phyloP scores from a whole-genome alignment of 2,797 vertebrate genomes.

The Sylvia borin region DNA sequence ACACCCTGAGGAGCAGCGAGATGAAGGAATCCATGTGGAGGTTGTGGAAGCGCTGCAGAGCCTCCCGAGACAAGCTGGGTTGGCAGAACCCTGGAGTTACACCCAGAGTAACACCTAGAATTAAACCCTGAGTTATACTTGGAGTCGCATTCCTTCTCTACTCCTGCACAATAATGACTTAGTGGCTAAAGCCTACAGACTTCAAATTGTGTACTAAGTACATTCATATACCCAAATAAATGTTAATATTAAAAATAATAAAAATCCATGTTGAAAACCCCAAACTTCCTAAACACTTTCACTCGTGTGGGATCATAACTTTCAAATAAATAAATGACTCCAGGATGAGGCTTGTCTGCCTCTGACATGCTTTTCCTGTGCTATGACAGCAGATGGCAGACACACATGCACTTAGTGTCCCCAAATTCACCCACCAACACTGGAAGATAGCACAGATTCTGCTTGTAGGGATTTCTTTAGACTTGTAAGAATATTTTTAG shows the following conservation, averaged over 20 bases:
- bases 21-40: conserved; percentile 66
- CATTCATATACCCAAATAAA: neutral
- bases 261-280: neutral
- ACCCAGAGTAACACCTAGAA: neutral
- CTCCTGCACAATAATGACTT: neutral
- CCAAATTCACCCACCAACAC: rapidly evolving
- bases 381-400: neutral
- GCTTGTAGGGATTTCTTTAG: neutral
- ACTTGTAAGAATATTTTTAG: neutral
- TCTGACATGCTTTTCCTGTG: neutral
- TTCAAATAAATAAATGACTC: neutral
- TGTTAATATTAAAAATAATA: neutral
- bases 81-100: neutral
- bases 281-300: neutral
- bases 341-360: neutral
- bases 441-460: rapidly evolving
- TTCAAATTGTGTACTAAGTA: neutral
- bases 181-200: neutral
- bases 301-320: neutral
- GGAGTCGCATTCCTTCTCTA: neutral
- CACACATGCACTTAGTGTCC: neutral
- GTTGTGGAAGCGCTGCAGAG: neutral
- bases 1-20: conserved; percentile 70
- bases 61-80: neutral
- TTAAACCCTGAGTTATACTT: neutral